A percentile compares a stretch with the other conserved stretches of the same genome.
These are phyloP conservation scores for Styela plicata DNA, from an alignment of 23 tunicate genomes.

Conservation along the genomic window DNA sequence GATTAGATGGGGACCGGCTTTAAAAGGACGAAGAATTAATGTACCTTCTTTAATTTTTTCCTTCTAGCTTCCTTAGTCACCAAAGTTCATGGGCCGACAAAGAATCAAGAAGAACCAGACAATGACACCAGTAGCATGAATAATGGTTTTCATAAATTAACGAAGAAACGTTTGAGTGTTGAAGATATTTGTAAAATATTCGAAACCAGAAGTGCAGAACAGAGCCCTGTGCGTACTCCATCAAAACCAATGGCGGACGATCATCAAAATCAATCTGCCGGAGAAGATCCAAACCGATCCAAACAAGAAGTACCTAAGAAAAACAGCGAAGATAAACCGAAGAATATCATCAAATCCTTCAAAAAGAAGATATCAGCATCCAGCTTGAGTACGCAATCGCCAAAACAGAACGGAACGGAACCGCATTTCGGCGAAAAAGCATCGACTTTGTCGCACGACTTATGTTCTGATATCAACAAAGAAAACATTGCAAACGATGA, in stretches of 20 bases:
- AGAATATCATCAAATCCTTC: neutral
- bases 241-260: neutral
- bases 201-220: neutral
- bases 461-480: neutral
- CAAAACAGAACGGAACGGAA: neutral
- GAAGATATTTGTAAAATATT: neutral
- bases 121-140: neutral
- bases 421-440: neutral
- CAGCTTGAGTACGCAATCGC: neutral
- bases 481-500: neutral
- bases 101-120: too few relatives aligned
- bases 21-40: too few relatives aligned
- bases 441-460: neutral
- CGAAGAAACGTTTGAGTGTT: constrained; percentile 12
- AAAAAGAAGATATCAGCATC: neutral
- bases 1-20: too few relatives aligned
- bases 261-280: neutral
- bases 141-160: neutral
- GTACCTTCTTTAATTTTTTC: too few relatives aligned
- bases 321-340: neutral
- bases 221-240: neutral
- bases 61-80: too few relatives aligned
- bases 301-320: neutral
- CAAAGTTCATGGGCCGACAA: too few relatives aligned
- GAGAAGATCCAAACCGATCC: neutral